Base-by-base conservation (phyloP, 2,113 vertebrate species). In the Quiscalus mexicanus region DNA sequence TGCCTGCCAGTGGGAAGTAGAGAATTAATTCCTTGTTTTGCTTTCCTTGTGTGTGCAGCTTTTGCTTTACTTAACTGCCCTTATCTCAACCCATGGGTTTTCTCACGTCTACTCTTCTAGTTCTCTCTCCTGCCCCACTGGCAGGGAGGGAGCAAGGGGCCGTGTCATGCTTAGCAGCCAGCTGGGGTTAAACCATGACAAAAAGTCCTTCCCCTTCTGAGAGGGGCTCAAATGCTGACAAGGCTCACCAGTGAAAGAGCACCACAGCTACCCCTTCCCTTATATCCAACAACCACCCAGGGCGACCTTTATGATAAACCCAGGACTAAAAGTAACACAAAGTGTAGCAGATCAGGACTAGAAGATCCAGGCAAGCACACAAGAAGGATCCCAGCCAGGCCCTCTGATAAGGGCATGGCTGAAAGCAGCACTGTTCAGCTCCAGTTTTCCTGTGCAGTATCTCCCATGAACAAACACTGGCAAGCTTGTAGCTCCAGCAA, bases 61-160 rank as follows among this genome's bases (percentile, higher is more conserved):
- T 63, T 77, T 42, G 41, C 22, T 84, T 84, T 77, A 70, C 16
- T 35, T 30, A n/a, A 89, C 16, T 63, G 49, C 31, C 41, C 69
- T 28, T 69, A 63, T 37, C 64, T 70, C 41, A 84, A 23, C 27
- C 35, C 49, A 63, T 1, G 0, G 3, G 25, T 50, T 49, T 69
- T 84, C 31, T 49, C 64, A 84, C 63, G 49, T 49, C 28, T 59
- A 68, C 28, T 56, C 31, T 49, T 56, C 25, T 63, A 22, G 31
- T 28, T 84, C 41, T 60, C 62, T n/a, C 39, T 47, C 41, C 35
- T 0, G 0, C 27, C 21, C 47, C 63, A 77, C 8, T 0, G 0
- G 19, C 1, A 1, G 23, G 60, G 60, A 67, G 42, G 21, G 63
- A 56, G 27, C 7, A 1, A 84, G 42, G 14, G 11, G 15, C 71